Evolutionary conservation across 2,113 vertebrate species (phyloP).

Genomic region (Oreochromis niloticus): DNA sequence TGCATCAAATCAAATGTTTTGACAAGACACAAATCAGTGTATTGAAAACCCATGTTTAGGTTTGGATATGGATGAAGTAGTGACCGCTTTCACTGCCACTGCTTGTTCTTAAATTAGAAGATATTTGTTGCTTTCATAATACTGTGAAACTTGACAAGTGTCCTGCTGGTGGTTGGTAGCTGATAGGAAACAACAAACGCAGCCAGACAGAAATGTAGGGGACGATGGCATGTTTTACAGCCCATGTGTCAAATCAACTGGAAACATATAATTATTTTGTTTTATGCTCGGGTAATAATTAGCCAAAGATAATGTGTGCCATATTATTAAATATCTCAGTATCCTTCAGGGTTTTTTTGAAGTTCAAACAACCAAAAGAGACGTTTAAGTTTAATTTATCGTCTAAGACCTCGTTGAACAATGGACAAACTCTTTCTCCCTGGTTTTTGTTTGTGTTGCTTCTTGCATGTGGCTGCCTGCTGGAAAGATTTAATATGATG

Average conservation of each 20-base stretch:
- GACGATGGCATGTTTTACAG: not conserved
- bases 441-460: constrained; percentile 78
- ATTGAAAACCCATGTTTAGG: not conserved
- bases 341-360: not conserved
- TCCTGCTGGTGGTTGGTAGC: not conserved
- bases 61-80: not conserved
- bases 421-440: not conserved
- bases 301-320: not conserved
- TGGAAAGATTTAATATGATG: constrained; percentile 91
- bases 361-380: not conserved
- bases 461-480: constrained; percentile 82
- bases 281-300: not conserved
- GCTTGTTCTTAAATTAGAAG: not conserved
- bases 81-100: not conserved
- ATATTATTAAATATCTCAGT: not conserved
- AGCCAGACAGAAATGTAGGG: not conserved
- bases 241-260: not conserved
- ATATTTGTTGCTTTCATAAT: not conserved
- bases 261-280: not conserved
- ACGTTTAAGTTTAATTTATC: not conserved
- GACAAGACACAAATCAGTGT: not conserved
- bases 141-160: not conserved
- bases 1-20: not conserved
- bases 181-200: not conserved
- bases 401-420: not conserved